phyloP scores from a whole-genome alignment of 2,888 invertebrate genomes.

The Acronicta psi region DNA sequence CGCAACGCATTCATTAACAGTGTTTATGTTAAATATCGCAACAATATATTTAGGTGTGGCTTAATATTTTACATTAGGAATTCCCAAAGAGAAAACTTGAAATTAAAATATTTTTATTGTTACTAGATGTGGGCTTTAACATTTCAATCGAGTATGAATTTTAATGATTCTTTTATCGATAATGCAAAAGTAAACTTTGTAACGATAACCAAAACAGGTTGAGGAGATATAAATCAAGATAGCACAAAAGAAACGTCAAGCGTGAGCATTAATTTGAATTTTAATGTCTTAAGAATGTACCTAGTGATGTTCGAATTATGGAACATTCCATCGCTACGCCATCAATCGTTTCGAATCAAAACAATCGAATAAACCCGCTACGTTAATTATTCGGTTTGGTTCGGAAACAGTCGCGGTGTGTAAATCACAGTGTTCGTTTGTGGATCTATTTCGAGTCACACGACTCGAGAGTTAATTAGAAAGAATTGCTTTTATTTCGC shows the following conservation, averaged over 20 bases:
- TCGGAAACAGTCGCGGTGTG: conserved; percentile 80
- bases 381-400: conserved; percentile 84
- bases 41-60: conserved; percentile 8
- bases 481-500: conserved; percentile 89
- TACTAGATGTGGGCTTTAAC: conserved; percentile 12
- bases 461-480: conserved; percentile 85
- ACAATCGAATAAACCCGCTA: conserved; percentile 85
- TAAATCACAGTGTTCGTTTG: conserved; percentile 80
- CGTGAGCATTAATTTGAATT: conserved; percentile 52
- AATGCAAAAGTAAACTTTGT: conserved; percentile 25
- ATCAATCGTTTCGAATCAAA: conserved; percentile 84
- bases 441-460: conserved; percentile 77
- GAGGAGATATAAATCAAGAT: conserved; percentile 43
- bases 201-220: conserved; percentile 43
- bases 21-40: conserved; percentile 9
- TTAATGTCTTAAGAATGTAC: conserved; percentile 49
- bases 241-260: conserved; percentile 52
- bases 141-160: conserved; percentile 27
- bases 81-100: conserved; percentile 14
- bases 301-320: conserved; percentile 50
- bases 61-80: conserved; percentile 10
- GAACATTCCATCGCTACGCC: conserved; percentile 63
- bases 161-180: conserved; percentile 42
- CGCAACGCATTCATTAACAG: conserved; percentile 7
- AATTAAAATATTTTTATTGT: conserved; percentile 24